phyloP scores from a whole-genome alignment of 2,113 vertebrate species.

The Ginglymostoma cirratum region DNA sequence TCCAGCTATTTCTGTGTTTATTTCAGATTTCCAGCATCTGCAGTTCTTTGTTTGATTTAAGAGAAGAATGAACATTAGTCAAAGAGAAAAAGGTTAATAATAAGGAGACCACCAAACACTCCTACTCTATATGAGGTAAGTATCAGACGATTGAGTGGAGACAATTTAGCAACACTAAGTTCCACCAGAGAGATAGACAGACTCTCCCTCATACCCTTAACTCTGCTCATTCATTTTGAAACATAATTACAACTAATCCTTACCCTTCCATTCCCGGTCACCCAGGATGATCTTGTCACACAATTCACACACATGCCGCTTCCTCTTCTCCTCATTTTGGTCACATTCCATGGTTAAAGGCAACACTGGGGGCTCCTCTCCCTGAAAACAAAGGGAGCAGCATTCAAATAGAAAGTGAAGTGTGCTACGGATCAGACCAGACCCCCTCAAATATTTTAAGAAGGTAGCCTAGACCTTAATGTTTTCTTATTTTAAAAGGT shows the following conservation, averaged over 20 bases:
- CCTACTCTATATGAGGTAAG: background rate
- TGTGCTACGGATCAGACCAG: too few relatives aligned
- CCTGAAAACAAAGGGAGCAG: slow-evolving; percentile 52
- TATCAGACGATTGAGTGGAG: background rate
- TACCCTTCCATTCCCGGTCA: slow-evolving; percentile 89
- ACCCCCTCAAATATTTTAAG: too few relatives aligned
- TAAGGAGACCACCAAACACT: background rate
- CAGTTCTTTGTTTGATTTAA: background rate
- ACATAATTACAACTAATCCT: slow-evolving; percentile 36
- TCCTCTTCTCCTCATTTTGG: slow-evolving; percentile 65
- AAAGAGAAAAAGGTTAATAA: background rate
- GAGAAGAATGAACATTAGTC: background rate
- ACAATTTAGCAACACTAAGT: background rate
- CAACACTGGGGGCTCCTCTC: slow-evolving; percentile 52
- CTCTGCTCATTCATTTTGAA: background rate
- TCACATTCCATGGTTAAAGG: slow-evolving; percentile 62
- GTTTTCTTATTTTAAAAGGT: too few relatives aligned
- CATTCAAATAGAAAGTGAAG: background rate
- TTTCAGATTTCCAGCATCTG: too few relatives aligned
- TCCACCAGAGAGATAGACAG: background rate
- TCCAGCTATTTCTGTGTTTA: too few relatives aligned
- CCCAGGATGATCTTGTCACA: slow-evolving; percentile 84
- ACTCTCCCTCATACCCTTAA: too few relatives aligned
- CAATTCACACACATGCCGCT: slow-evolving; percentile 64
- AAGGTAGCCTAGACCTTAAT: too few relatives aligned